These are phyloP conservation scores for Conistra vaccinii DNA, from an alignment of 2,888 invertebrate genomes.

Conservation along the genomic window DNA sequence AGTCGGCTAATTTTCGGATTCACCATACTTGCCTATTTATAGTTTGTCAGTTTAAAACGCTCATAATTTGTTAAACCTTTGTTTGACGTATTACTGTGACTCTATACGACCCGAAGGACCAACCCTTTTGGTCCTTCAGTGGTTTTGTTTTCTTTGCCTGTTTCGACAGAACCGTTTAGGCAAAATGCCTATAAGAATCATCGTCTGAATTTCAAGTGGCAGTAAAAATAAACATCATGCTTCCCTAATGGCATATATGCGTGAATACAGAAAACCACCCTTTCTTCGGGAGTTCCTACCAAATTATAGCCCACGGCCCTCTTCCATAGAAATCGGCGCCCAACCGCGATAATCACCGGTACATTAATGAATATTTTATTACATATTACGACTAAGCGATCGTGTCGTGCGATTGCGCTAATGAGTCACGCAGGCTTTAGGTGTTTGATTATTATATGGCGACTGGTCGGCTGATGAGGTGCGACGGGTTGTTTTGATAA, in stretches of 20 bases:
- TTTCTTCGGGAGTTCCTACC: conserved; percentile 42
- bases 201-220: conserved; percentile 1
- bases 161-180: background rate
- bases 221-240: conserved; percentile 32
- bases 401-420: conserved; percentile 64
- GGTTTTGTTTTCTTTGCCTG: background rate
- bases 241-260: conserved; percentile 53
- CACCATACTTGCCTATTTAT: too few relatives aligned
- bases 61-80: background rate
- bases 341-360: conserved; percentile 54
- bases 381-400: conserved; percentile 56
- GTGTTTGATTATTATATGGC: conserved; percentile 41
- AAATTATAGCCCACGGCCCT: conserved; percentile 55
- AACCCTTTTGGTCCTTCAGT: background rate
- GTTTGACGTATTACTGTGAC: background rate
- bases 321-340: conserved; percentile 37
- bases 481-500: conserved; percentile 1
- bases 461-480: conserved; percentile 22
- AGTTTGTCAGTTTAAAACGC: background rate
- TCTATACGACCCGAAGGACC: background rate
- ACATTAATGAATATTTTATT: conserved; percentile 68
- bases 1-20: too few relatives aligned
- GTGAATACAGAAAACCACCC: conserved; percentile 46
- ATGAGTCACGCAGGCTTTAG: conserved; percentile 55
- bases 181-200: background rate